Base-by-base conservation (phyloP, 2,888 invertebrate species). In the Eupithecia tripunctaria region DNA sequence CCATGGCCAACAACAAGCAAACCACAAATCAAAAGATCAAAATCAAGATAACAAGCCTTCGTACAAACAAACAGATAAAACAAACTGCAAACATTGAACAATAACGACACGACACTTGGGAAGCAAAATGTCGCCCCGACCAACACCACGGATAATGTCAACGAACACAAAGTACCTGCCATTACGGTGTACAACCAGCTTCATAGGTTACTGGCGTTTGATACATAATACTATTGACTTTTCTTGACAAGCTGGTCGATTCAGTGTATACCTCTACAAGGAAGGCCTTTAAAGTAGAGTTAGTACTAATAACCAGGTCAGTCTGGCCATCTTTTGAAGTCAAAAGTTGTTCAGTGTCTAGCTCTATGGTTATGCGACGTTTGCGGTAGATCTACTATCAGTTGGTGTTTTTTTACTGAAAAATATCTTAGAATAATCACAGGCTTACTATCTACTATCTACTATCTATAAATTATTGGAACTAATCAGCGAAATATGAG, bases 71-170 rank as follows among this genome's bases (percentile, higher is more conserved):
- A 80, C 76, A 82, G 81, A 84, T 82, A 84, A 83, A 82, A 81
- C 81, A 84, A 83, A 85, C 79, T 81, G 82, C 81, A 80, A 82
- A 82, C 82, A 82, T 85, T 82, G 77, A 79, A 82, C 80, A 82
- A 84, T 85, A 83, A 85, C 85, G 80, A 86, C 83, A 85, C 85
- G 80, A 86, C 83, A 85, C 78, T 77, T 72, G 76, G 79, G 78
- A 78, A 77, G 81, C 83, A 84, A 87, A 84, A 84, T 84, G 81
- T 82, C 80, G 80, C 74, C 79, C 77, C 80, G 71, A 76, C 78
- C 75, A 79, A 81, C 78, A 77, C 75, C 78, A 56, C 51, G 76
- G 66, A 76, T 83, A 85, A 86, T 84, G 83, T 82, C 80, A 84
- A 82, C 80, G 75, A 73, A 80, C 81, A 79, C 71, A 74, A 64